A percentile compares a stretch with the other conserved stretches of the same genome.
phyloP scores from a whole-genome alignment of 2,797 vertebrate species.

The Mormyrops boulengeri region DNA sequence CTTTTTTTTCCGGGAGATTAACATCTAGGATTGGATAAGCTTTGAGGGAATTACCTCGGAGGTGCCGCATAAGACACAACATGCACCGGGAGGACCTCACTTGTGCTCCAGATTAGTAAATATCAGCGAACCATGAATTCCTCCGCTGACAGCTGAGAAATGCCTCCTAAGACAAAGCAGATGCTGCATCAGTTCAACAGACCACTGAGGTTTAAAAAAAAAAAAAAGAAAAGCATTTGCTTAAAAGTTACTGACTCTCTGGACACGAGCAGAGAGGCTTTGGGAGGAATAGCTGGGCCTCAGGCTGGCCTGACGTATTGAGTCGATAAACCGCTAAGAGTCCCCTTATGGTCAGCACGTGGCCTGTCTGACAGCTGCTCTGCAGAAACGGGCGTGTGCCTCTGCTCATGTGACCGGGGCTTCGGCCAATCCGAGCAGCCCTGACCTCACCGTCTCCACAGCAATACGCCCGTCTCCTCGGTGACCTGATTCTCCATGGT shows the following conservation, averaged over 20 bases:
- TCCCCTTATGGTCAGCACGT: not conserved
- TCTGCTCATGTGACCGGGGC: not conserved
- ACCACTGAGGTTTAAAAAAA: not conserved
- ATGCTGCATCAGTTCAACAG: not conserved
- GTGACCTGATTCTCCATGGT: too few species aligned
- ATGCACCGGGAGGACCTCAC: not conserved
- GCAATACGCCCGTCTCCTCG: not conserved
- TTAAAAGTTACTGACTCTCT: not conserved
- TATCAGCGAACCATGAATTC: not conserved
- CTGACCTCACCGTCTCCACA: not conserved
- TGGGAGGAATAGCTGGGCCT: not conserved
- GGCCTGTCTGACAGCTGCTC: not conserved
- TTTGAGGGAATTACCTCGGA: slow-evolving; percentile 12
- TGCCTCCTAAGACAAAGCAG: not conserved
- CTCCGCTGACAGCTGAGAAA: not conserved
- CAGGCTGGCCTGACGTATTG: not conserved
- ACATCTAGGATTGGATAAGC: slow-evolving; percentile 7
- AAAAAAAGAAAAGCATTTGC: not conserved
- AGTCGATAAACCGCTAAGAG: not conserved
- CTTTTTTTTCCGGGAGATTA: slow-evolving; percentile 11
- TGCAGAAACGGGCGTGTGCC: not conserved
- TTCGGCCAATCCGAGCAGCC: not conserved
- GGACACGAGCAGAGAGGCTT: not conserved
- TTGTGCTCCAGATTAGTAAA: not conserved
- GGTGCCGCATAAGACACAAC: not conserved